Percentiles rank a stretch among this genome's conserved stretches.
phyloP scores from a whole-genome alignment of 2,888 invertebrate genomes.

The Brachypalpus laphriformis region DNA sequence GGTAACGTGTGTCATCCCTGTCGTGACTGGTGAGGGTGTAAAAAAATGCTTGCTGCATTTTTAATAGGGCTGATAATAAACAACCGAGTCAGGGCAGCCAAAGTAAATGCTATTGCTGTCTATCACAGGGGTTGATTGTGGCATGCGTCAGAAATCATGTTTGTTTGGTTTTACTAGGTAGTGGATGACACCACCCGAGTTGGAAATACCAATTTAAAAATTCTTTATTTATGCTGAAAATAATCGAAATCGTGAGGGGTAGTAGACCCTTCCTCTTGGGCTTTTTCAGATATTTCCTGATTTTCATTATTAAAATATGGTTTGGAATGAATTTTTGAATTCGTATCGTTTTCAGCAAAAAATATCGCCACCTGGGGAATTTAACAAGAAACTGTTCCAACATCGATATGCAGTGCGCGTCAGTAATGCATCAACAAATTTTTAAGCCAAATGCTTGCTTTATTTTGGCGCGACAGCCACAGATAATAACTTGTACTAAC shows the following conservation, averaged over 20 bases:
- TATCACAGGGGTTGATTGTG: slow-evolving; percentile 3
- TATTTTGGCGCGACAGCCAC: no score
- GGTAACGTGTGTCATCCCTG: slow-evolving; percentile 52
- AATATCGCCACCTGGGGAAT: no score
- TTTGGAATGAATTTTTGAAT: neutral
- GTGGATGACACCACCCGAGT: slow-evolving; percentile 24
- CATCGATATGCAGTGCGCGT: no score
- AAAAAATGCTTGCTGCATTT: slow-evolving; percentile 18
- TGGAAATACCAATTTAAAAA: slow-evolving; percentile 23
- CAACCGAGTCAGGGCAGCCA: neutral
- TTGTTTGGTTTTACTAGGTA: slow-evolving; percentile 40
- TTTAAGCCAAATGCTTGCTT: no score
- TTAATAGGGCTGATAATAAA: slow-evolving; percentile 56
- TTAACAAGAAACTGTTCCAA: no score
- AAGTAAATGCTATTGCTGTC: slow-evolving; percentile 3
- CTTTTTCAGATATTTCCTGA: neutral
- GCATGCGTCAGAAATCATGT: slow-evolving; percentile 29
- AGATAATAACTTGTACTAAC: no score
- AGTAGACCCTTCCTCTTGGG: neutral
- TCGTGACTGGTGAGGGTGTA: neutral
- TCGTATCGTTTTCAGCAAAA: neutral
- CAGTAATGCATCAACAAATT: no score
- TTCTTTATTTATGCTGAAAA: slow-evolving; percentile 3
- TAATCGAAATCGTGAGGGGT: slow-evolving; percentile 6
- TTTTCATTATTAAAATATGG: neutral